These are phyloP conservation scores for Sycophila sp. DNA, from an alignment of 1,140 invertebrate species.

Conservation along the genomic window DNA sequence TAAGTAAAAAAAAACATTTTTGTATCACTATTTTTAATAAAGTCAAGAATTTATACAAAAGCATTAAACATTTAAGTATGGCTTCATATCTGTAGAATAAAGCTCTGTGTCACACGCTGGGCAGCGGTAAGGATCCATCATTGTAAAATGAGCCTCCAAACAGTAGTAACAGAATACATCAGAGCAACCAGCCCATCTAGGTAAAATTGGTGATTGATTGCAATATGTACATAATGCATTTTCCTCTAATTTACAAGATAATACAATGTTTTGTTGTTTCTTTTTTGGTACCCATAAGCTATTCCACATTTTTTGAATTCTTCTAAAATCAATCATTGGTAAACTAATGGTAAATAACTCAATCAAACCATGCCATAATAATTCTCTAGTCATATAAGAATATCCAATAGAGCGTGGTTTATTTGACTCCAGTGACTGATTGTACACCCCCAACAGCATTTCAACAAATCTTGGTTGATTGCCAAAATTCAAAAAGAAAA, in stretches of 20 bases:
- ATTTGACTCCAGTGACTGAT: slow-evolving; percentile 46
- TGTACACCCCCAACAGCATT: slow-evolving; percentile 52
- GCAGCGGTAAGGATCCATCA: slow-evolving; percentile 52
- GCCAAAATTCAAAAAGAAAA: slow-evolving; percentile 58
- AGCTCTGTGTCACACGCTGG: slow-evolving; percentile 48
- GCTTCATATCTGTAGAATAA: slow-evolving; percentile 43
- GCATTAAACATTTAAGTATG: slow-evolving; percentile 38
- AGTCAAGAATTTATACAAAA: slow-evolving; percentile 39
- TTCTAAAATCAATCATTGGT: slow-evolving; percentile 60
- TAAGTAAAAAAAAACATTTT: slow-evolving; percentile 37
- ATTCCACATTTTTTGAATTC: slow-evolving; percentile 49
- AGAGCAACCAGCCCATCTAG: slow-evolving; percentile 57
- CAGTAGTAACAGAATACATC: slow-evolving; percentile 65
- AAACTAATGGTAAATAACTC: slow-evolving; percentile 58
- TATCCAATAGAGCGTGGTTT: slow-evolving; percentile 60
- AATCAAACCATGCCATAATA: slow-evolving; percentile 63
- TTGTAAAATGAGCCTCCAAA: slow-evolving; percentile 57
- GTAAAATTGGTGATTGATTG: slow-evolving; percentile 55
- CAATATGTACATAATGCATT: slow-evolving; percentile 57
- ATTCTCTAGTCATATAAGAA: slow-evolving; percentile 63
- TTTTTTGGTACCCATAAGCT: slow-evolving; percentile 42
- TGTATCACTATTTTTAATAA: slow-evolving; percentile 43
- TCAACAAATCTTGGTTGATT: slow-evolving; percentile 56
- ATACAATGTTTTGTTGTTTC: neutral
- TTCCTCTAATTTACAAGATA: slow-evolving; percentile 44